A percentile compares a stretch with the other conserved stretches of the same genome.
These are phyloP conservation scores for Patagioenas fasciata DNA, from an alignment of 2,113 vertebrate genomes.

Conservation along the genomic window DNA sequence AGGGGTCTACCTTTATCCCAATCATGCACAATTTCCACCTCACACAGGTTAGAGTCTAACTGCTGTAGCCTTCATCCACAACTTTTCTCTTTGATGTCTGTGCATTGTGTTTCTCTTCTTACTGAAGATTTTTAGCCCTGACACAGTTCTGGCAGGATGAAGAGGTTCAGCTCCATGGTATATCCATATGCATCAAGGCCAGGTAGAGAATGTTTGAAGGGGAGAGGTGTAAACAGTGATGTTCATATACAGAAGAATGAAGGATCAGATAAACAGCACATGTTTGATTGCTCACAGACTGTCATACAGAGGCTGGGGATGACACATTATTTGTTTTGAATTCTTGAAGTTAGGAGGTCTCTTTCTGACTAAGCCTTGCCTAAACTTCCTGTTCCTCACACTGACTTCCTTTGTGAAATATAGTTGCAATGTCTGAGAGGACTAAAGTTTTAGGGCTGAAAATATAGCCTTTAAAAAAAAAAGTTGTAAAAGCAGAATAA, in stretches of 20 bases:
- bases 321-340: constrained; percentile 32
- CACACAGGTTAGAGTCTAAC: background rate
- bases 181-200: background rate
- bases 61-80: background rate
- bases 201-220: background rate
- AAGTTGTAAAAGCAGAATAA: background rate
- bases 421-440: background rate
- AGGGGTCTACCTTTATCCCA: background rate
- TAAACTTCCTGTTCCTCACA: constrained; percentile 22
- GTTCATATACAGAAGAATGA: background rate
- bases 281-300: background rate
- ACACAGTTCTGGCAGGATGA: background rate
- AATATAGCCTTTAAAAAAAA: background rate
- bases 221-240: background rate
- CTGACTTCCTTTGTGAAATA: background rate
- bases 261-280: constrained; percentile 25
- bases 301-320: background rate
- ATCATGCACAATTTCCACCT: background rate
- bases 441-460: background rate
- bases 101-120: background rate
- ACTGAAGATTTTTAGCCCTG: background rate
- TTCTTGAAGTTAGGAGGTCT: background rate
- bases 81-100: background rate
- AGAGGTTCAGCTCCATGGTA: background rate
- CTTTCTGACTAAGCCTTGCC: constrained; percentile 37